Evolutionary conservation across 1,140 invertebrate species (phyloP), one percentile per base, ranked within the genome.

Genomic region (Sarcophaga bullata): DNA sequence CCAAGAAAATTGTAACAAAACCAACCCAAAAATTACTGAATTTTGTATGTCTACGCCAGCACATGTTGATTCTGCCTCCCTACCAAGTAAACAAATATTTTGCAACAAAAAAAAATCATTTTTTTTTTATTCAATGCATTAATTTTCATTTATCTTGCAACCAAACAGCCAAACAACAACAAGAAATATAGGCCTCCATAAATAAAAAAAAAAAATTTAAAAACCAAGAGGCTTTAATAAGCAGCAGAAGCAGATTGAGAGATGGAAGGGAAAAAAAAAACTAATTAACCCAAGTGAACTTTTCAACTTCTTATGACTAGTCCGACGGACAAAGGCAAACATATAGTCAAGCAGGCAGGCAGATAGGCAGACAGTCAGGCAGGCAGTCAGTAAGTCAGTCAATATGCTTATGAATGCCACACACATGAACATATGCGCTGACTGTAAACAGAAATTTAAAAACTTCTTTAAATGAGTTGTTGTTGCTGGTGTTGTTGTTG

Each of bases 211-310:
- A 25, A 68, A 17, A 8, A 52, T 52, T 68, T 37, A 19, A 68
- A 9, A 68, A 19, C 19, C 7, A 68, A 19, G n/a, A 68, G 8
- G 6, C 15, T 7, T 9, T 19, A 68, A 68, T 2, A 19, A 19
- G 17, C n/a, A 68, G 54, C 15, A 58, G n/a, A 37, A 58, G 13
- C 15, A 58, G 13, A 37, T 37, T 37, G n/a, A 76, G 17, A 49
- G 47, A 76, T 49, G 15, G 25, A 37, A 37, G 25, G 4, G 25
- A 0, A 78, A 17, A 49, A 48, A 76, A 80, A 80, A 80, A 58
- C 50, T 80, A 62, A 80, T 80, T 80, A 80, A 80, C 80, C 80
- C 58, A 19, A 47, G 80, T 68, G 80, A 80, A 80, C 80, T 80
- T 68, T 80, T 54, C 80, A 75, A 75, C 73, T 75, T 49, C 11